phyloP scores from a whole-genome alignment of 92 coral and sea anemone genomes.

The Parazoanthus swiftii region DNA sequence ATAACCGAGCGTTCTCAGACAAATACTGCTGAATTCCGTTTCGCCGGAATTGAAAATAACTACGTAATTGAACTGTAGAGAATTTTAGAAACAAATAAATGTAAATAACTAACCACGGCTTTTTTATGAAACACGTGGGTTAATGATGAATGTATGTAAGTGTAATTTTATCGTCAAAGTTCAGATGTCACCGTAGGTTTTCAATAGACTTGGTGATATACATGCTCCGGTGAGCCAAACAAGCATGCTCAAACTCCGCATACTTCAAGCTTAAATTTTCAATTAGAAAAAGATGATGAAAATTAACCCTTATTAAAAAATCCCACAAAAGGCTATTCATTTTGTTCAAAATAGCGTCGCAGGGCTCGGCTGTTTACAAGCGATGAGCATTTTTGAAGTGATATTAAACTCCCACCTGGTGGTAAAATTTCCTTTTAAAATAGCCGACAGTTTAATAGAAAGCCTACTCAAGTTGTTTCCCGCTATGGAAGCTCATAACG shows the following conservation, averaged over 20 bases:
- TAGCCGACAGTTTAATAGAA: slow-evolving; percentile 39
- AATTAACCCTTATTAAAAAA: neutral
- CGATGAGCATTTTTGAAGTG: slow-evolving; percentile 19
- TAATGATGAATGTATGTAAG: neutral
- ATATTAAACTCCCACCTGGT: slow-evolving; percentile 44
- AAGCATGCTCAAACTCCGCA: neutral
- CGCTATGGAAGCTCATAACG: slow-evolving; percentile 6
- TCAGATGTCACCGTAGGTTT: neutral
- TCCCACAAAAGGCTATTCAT: slow-evolving; percentile 22
- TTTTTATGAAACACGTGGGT: neutral
- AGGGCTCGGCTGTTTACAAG: slow-evolving; percentile 30
- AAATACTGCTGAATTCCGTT: slow-evolving; percentile 19
- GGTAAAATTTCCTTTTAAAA: slow-evolving; percentile 37
- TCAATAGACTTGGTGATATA: neutral
- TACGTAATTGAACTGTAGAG: neutral
- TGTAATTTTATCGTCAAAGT: neutral
- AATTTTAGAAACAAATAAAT: slow-evolving; percentile 6
- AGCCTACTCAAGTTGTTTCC: neutral
- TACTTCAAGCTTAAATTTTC: neutral
- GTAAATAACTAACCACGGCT: neutral
- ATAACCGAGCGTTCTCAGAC: neutral
- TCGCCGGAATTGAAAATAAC: slow-evolving; percentile 3
- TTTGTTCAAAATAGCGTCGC: slow-evolving; percentile 11
- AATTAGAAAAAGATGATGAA: slow-evolving; percentile 10
- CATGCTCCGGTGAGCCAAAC: neutral